phyloP scores from a whole-genome alignment of 2,797 vertebrate genomes.

The Muscicapa comitata region DNA sequence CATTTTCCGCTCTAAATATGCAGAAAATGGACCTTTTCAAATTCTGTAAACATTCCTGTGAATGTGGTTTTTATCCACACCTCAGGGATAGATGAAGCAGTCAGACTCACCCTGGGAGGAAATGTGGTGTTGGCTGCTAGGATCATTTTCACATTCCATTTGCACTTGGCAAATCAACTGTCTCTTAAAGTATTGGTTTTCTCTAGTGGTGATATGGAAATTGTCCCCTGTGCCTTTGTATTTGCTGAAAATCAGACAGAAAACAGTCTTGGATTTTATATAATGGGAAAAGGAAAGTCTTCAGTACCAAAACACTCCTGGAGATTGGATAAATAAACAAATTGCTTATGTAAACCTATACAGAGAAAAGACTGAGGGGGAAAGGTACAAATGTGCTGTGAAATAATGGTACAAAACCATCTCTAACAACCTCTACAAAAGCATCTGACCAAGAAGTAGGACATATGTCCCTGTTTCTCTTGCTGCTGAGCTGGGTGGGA shows the following conservation, averaged over 20 bases:
- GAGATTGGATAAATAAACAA: not conserved
- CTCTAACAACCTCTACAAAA: not conserved
- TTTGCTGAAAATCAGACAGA: not conserved
- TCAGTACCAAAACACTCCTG: not conserved
- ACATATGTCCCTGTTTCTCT: not conserved
- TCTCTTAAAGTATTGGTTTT: not conserved
- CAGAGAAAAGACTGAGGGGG: not conserved
- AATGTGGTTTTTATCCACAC: not conserved
- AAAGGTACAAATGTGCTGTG: not conserved
- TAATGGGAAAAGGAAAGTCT: not conserved
- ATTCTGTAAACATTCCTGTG: not conserved
- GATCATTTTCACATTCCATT: not conserved
- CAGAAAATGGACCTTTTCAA: constrained; percentile 42
- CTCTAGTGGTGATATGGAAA: not conserved
- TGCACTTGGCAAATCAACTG: not conserved
- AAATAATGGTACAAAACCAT: not conserved
- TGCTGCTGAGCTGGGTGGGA: not conserved
- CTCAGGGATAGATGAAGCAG: not conserved
- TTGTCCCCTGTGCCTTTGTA: not conserved
- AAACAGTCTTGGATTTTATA: not conserved
- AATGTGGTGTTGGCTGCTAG: not conserved
- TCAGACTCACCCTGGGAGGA: not conserved
- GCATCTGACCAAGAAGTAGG: not conserved
- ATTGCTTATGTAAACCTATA: not conserved
- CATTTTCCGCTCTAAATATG: constrained; percentile 21